phyloP scores from a whole-genome alignment of 2,113 vertebrate genomes.

The Eira barbara region DNA sequence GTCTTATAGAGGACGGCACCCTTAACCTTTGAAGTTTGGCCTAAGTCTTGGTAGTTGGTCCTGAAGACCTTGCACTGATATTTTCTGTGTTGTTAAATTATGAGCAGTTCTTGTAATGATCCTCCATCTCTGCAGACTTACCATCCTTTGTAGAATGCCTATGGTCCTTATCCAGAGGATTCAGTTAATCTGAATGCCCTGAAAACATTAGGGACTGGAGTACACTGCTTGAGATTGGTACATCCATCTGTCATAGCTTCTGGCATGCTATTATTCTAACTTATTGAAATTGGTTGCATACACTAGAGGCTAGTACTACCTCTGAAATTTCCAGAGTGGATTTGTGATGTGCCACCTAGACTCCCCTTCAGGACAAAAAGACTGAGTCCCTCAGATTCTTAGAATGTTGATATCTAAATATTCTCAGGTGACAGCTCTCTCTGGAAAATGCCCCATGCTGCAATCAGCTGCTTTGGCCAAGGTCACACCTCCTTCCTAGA shows the following conservation, averaged over 20 bases:
- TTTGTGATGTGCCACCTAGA: background rate
- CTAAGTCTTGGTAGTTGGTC: background rate
- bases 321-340: background rate
- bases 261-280: background rate
- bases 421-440: background rate
- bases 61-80: background rate
- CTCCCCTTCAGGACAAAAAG: background rate
- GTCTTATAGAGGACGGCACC: background rate
- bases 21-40: background rate
- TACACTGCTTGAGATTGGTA: background rate
- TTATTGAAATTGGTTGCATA: background rate
- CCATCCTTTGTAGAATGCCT: background rate
- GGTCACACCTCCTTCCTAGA: background rate
- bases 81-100: background rate
- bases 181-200: background rate
- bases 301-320: background rate
- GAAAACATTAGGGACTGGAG: background rate
- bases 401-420: background rate
- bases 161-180: background rate
- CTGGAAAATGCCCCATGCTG: background rate
- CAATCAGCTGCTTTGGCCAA: background rate
- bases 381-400: background rate
- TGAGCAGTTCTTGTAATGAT: background rate
- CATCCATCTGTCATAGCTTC: background rate
- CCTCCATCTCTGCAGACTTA: background rate